These are phyloP conservation scores for Coranthus polyacanthus DNA, from an alignment of 2,797 vertebrate species.

Conservation along the genomic window DNA sequence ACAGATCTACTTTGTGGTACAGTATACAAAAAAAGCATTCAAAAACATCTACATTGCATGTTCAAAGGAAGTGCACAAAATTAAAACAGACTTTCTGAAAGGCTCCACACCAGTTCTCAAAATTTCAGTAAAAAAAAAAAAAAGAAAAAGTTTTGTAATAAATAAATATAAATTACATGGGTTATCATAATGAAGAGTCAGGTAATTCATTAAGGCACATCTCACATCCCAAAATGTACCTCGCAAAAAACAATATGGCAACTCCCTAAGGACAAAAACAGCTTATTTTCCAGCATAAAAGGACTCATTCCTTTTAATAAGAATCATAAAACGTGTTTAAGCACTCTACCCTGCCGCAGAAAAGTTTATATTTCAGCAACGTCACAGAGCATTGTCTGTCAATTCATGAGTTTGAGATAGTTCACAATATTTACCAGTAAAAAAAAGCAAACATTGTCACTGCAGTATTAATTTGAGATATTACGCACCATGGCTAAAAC, in stretches of 20 bases:
- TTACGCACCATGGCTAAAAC: conserved; percentile 59
- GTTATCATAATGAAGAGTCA: conserved; percentile 75
- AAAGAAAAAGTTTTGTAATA: conserved; percentile 79
- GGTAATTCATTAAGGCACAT: conserved; percentile 83
- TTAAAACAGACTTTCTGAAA: conserved; percentile 68
- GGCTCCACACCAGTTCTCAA: conserved; percentile 77
- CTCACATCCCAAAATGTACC: conserved; percentile 80
- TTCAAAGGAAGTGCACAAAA: conserved; percentile 86
- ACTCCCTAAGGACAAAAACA: conserved; percentile 75
- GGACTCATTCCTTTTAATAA: conserved; percentile 73
- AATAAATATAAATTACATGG: conserved; percentile 89
- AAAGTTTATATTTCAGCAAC: conserved; percentile 70
- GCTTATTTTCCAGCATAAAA: conserved; percentile 75
- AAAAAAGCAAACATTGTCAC: conserved; percentile 39
- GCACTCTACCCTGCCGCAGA: conserved; percentile 80
- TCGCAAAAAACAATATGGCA: conserved; percentile 77
- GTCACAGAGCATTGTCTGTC: conserved; percentile 63
- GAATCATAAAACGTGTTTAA: conserved; percentile 72
- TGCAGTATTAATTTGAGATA: conserved; percentile 53
- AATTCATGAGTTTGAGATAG: conserved; percentile 56
- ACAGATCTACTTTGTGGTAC: conserved; percentile 80
- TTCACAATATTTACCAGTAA: conserved; percentile 32
- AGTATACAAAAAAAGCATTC: conserved; percentile 81
- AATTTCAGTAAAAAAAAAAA: conserved; percentile 77
- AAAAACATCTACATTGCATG: conserved; percentile 77